Evolutionary conservation across 1,140 invertebrate species (phyloP).

Genomic region (Tribolium madens): DNA sequence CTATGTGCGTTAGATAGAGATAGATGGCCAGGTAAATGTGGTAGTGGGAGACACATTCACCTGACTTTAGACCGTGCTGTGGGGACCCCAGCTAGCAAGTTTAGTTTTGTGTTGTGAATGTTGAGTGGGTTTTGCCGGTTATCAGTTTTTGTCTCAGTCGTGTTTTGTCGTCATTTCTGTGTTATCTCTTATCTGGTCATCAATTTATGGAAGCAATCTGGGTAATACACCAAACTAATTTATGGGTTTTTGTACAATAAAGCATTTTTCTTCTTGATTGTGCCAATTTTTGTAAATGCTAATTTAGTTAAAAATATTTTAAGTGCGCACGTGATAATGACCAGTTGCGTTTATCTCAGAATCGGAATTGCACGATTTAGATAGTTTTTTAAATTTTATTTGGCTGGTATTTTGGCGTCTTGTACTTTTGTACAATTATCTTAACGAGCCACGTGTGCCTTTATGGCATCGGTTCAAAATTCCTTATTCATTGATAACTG

Average conservation of each 20-base stretch:
- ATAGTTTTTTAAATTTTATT: not conserved
- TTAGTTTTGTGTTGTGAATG: slow-evolving; percentile 44
- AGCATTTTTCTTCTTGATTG: not conserved
- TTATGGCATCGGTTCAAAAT: slow-evolving; percentile 16
- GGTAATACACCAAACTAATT: not conserved
- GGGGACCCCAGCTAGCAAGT: slow-evolving; percentile 36
- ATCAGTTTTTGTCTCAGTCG: not conserved
- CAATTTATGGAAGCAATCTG: not conserved
- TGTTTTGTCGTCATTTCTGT: not conserved
- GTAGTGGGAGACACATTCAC: slow-evolving; percentile 40
- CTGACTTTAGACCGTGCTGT: slow-evolving; percentile 41
- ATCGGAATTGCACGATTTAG: too few relatives aligned
- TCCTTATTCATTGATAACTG: slow-evolving; percentile 23
- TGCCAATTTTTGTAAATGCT: not conserved
- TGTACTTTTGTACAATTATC: slow-evolving; percentile 7
- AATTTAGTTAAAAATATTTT: not conserved
- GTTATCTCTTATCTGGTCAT: not conserved
- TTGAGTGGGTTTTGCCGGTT: slow-evolving; percentile 5
- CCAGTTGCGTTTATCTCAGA: too few relatives aligned
- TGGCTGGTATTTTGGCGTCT: not conserved
- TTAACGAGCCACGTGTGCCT: slow-evolving; percentile 10
- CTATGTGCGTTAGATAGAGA: slow-evolving; percentile 31
- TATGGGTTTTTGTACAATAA: too few relatives aligned
- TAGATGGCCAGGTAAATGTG: slow-evolving; percentile 27
- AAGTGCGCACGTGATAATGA: too few relatives aligned